Conservation (phyloP, 2,113 vertebrate species). For the Prionailurus bengalensis region DNA sequence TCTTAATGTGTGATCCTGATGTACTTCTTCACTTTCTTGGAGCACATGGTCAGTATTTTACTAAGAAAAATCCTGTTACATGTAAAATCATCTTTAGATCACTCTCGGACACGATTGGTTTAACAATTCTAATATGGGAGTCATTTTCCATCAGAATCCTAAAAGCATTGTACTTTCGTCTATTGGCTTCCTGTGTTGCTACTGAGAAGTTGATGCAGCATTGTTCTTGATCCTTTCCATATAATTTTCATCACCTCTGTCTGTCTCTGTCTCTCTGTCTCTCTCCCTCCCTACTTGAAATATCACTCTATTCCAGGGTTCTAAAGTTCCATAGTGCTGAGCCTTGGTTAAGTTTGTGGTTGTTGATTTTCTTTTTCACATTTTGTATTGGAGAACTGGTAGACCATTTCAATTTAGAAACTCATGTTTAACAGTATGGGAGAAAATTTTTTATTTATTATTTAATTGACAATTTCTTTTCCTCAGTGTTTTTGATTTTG, state of each 20-base stretch:
- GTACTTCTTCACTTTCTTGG: background rate
- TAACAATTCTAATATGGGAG: background rate
- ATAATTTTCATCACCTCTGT: background rate
- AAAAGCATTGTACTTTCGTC: background rate
- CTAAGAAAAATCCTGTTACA: background rate
- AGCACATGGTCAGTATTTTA: background rate
- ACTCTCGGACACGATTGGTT: background rate
- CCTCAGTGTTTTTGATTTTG: background rate
- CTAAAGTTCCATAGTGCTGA: background rate
- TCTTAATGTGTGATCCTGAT: background rate
- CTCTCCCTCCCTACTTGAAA: background rate
- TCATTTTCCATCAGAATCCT: conserved; percentile 14
- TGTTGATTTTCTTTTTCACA: background rate
- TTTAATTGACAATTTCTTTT: background rate
- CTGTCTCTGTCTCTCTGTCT: background rate
- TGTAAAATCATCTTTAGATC: background rate
- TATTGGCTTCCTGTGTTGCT: background rate
- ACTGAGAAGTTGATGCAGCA: background rate
- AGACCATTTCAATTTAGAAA: background rate
- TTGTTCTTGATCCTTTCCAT: background rate
- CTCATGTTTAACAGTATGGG: background rate
- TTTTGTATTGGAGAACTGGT: background rate
- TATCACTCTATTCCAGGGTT: background rate
- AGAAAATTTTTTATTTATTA: background rate
- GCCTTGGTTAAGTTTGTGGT: background rate